phyloP scores from a whole-genome alignment of 2,797 vertebrate genomes.

The Anguilla megastoma region DNA sequence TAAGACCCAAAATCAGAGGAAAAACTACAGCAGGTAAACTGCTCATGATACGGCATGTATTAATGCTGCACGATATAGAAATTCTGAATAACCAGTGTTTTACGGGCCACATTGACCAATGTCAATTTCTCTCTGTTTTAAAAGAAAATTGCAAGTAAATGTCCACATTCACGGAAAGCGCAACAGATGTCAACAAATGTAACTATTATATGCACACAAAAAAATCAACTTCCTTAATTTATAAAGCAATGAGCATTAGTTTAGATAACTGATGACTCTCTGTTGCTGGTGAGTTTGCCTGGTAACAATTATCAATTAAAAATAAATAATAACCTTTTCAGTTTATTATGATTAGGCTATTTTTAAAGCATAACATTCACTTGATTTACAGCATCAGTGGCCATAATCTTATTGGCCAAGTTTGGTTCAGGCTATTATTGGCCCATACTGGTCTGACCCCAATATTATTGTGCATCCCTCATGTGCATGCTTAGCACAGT shows the following conservation, averaged over 20 bases:
- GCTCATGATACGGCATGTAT: background rate
- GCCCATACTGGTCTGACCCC: background rate
- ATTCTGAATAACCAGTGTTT: background rate
- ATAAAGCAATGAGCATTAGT: background rate
- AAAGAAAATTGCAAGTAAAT: background rate
- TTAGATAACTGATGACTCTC: background rate
- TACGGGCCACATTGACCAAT: background rate
- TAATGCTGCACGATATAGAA: background rate
- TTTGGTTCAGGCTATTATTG: background rate
- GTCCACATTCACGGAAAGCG: background rate
- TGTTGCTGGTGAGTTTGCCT: background rate
- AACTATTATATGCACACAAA: background rate
- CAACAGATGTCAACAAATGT: background rate
- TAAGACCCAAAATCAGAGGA: constrained; percentile 30
- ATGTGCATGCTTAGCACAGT: background rate
- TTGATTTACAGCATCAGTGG: background rate
- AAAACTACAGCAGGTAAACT: background rate
- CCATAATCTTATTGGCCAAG: too few species aligned
- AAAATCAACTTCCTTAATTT: background rate
- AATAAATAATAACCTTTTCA: background rate
- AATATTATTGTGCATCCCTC: background rate
- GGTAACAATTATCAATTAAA: background rate
- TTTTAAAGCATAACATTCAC: background rate
- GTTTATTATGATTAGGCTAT: background rate
- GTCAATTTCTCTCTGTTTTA: background rate